A percentile compares a stretch with the other conserved stretches of the same genome.
phyloP scores from a whole-genome alignment of 2,797 vertebrate species.

The Rousettus madagascariensis region DNA sequence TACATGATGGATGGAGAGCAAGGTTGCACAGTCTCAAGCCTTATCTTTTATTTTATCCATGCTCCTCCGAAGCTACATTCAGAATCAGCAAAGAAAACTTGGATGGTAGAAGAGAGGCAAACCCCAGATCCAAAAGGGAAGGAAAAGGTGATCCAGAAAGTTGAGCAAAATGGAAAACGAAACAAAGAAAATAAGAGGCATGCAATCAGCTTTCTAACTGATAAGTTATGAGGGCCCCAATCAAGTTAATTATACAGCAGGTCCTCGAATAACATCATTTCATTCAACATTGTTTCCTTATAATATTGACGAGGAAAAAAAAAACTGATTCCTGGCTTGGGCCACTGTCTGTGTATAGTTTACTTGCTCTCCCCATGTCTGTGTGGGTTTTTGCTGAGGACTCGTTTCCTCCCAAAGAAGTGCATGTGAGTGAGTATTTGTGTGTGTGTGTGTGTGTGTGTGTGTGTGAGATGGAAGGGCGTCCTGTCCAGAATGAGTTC shows the following conservation, averaged over 20 bases:
- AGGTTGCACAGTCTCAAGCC: background rate
- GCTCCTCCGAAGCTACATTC: background rate
- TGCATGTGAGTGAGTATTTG: background rate
- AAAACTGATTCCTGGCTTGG: background rate
- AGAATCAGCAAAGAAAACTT: conserved; percentile 4
- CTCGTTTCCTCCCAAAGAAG: background rate
- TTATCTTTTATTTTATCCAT: background rate
- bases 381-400: background rate
- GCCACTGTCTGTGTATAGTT: background rate
- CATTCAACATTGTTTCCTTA: background rate
- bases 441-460: background rate
- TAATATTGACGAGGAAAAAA: background rate
- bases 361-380: background rate
- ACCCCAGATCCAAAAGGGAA: conserved; percentile 18
- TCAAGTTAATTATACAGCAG: background rate
- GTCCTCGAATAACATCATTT: background rate
- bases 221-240: background rate
- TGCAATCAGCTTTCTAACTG: background rate
- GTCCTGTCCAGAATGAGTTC: background rate
- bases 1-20: background rate
- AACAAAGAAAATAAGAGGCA: background rate
- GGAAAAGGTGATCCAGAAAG: background rate
- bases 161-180: background rate
- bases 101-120: background rate
- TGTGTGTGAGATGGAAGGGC: background rate